phyloP scores from a whole-genome alignment of 2,888 invertebrate genomes.

The Drosophila stalkeri region DNA sequence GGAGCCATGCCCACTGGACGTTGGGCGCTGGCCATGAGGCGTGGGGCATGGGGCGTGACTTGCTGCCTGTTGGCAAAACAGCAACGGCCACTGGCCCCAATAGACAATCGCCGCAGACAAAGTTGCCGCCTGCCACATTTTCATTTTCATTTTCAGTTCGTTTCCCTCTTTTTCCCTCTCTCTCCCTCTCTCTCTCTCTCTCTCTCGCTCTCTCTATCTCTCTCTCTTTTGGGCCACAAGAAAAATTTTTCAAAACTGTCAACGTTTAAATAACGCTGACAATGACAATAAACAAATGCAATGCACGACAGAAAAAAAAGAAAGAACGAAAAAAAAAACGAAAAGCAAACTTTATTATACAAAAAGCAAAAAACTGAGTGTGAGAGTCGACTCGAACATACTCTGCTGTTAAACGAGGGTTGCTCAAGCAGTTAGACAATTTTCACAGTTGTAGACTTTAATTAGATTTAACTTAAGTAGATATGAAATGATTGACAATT shows the following conservation, averaged over 20 bases:
- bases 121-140: constrained; percentile 51
- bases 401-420: not conserved
- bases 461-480: too few species aligned
- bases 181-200: not conserved
- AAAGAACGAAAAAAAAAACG: constrained; percentile 25
- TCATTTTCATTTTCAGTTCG: constrained; percentile 25
- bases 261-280: constrained; percentile 78
- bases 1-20: not conserved
- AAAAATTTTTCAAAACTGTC: constrained; percentile 62
- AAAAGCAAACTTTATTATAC: constrained; percentile 41
- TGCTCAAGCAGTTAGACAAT: not conserved
- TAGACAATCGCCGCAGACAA: constrained; percentile 51
- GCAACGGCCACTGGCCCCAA: constrained; percentile 15
- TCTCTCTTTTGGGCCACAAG: constrained; percentile 27
- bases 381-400: not conserved
- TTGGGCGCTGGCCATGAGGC: not conserved
- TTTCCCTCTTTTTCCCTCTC: not conserved
- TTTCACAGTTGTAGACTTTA: too few species aligned
- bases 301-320: constrained; percentile 41
- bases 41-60: not conserved
- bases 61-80: constrained; percentile 8
- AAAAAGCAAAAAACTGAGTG: not conserved
- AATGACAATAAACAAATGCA: constrained; percentile 79
- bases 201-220: not conserved
- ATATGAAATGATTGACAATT: too few species aligned